Evolutionary conservation across 2,113 vertebrate genomes (phyloP).

Genomic region (human): DNA sequence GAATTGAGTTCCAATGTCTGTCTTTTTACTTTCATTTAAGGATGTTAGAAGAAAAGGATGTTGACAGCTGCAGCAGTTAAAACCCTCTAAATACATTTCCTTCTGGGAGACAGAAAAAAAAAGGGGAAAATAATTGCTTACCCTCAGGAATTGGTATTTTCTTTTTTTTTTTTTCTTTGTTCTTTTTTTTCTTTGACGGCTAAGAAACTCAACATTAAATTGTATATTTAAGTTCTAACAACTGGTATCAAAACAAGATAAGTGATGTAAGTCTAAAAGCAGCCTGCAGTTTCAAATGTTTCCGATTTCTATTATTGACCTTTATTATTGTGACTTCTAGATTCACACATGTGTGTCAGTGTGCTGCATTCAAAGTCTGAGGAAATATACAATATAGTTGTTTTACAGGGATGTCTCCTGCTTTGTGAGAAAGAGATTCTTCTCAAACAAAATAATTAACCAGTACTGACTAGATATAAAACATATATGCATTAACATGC

Average conservation of each 20-base stretch:
- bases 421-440: background rate
- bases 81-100: background rate
- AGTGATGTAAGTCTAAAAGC: background rate
- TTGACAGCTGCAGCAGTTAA: background rate
- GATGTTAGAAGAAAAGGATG: background rate
- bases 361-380: background rate
- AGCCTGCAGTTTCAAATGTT: background rate
- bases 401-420: background rate
- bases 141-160: background rate
- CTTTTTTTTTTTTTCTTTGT: background rate
- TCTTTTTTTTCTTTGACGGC: slow-evolving; percentile 13
- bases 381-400: background rate
- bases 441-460: background rate
- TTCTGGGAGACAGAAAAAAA: background rate
- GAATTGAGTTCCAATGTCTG: background rate
- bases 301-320: background rate
- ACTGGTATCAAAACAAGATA: background rate
- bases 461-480: background rate
- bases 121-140: background rate
- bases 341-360: background rate
- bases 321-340: background rate
- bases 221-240: background rate
- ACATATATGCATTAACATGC: background rate
- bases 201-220: background rate
- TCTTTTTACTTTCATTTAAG: background rate